Conservation (phyloP, 1,140 invertebrate genomes). For the Goniozus legneri region DNA sequence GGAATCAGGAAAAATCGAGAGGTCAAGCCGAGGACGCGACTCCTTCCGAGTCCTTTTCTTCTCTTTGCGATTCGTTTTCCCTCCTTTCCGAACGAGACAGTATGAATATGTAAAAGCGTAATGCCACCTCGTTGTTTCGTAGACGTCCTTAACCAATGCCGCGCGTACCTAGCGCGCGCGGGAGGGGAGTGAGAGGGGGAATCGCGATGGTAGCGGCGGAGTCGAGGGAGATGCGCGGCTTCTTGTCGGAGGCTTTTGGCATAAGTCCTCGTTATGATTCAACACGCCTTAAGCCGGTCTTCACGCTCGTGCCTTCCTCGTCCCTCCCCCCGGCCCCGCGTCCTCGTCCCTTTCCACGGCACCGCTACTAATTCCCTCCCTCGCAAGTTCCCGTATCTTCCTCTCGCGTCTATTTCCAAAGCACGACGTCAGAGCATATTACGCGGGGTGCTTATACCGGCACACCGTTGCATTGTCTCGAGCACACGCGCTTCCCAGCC, state of each 20-base stretch:
- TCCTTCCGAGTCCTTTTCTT: background rate
- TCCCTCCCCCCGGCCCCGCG: background rate
- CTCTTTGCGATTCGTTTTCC: constrained; percentile 5
- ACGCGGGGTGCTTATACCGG: constrained; percentile 3
- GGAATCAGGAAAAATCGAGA: constrained; percentile 17
- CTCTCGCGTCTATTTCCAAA: constrained; percentile 32
- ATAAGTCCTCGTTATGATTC: constrained; percentile 53
- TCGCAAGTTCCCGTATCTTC: constrained; percentile 14
- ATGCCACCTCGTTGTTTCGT: constrained; percentile 22
- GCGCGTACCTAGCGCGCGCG: background rate
- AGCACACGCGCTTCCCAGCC: constrained; percentile 12
- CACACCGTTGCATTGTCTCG: constrained; percentile 14
- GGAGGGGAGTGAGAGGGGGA: constrained; percentile 12
- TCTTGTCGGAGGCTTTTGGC: constrained; percentile 44
- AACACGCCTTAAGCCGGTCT: constrained; percentile 47
- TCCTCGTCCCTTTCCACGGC: constrained; percentile 15
- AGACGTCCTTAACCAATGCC: constrained; percentile 17
- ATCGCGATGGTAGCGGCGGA: no score
- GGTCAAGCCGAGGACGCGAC: background rate
- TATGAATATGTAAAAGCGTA: constrained; percentile 39
- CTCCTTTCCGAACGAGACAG: constrained; percentile 24
- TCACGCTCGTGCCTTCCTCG: constrained; percentile 26
- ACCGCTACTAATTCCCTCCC: background rate
- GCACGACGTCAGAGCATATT: constrained; percentile 18
- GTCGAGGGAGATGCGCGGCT: constrained; percentile 25